Evolutionary conservation across 2,888 invertebrate genomes (phyloP), one percentile per base, ranked within the genome.

Genomic region (Imbricaverruca yamaguchii): DNA sequence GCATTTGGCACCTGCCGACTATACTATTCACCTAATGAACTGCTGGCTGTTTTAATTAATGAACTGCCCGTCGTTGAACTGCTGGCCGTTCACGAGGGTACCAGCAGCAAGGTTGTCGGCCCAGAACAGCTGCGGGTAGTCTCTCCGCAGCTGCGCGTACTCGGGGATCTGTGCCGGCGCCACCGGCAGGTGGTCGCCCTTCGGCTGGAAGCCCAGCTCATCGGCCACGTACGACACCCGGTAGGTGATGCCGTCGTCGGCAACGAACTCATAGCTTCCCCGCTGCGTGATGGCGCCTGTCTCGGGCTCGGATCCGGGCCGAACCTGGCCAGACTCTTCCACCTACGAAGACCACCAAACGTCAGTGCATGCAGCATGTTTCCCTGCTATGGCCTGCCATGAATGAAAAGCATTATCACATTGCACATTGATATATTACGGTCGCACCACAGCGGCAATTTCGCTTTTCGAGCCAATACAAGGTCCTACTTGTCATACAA

Each of bases 71-170:
- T 21, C 21, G 63, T 63, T n/a, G n/a, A 63, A 63, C 63, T 63
- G 63, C 63, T 63, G 63, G 21, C 9, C 9, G 21, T 63, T 21
- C 7, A 8, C 1, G 9, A n/a, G 2, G 18, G n/a, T 18, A n/a
- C 4, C 63, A n/a, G 63, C 63, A 10, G n/a, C n/a, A n/a, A 21
- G n/a, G 39, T 69, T 69, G 7, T 53, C 69, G 69, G 69, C 69
- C 39, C 69, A 69, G 69, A 39, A 69, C 39, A 69, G 69, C 69
- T 69, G 25, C 39, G 69, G 69, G 69, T 69, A 25, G 15, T 69
- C 69, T 7, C 11, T 12, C 39, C 69, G 23, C 39, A 39, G 69
- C 69, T 69, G 69, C n/a, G 12, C 69, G 69, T 69, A 69, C 39
- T 69, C 69, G 69, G 69, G 69, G 10, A 69, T 25, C 69, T 69